These are phyloP conservation scores for Ascidia mentula DNA, from an alignment of 23 tunicate genomes.

Conservation along the genomic window DNA sequence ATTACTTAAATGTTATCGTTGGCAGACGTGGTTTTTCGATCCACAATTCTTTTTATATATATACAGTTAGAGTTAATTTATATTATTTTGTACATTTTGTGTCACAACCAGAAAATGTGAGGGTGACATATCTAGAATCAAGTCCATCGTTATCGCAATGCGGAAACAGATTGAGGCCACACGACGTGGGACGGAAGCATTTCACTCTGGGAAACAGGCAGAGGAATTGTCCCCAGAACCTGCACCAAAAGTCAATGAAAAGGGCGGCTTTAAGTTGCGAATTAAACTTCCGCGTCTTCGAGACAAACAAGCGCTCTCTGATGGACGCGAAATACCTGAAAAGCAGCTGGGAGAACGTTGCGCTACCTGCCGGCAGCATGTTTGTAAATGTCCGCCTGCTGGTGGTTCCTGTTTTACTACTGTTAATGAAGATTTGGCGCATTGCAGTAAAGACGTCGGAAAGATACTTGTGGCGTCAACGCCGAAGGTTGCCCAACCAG, in stretches of 20 bases:
- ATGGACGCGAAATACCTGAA: not conserved
- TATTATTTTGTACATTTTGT: too few species aligned
- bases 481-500: not conserved
- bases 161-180: not conserved
- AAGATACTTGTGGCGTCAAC: not conserved
- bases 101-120: not conserved
- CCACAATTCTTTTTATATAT: too few species aligned
- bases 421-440: not conserved
- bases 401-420: too few species aligned
- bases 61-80: too few species aligned
- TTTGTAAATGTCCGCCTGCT: not conserved
- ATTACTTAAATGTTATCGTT: too few species aligned
- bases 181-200: not conserved
- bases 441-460: not conserved
- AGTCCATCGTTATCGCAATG: not conserved
- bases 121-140: not conserved
- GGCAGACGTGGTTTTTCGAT: too few species aligned
- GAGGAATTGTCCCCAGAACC: not conserved
- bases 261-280: not conserved
- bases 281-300: not conserved
- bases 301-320: not conserved
- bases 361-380: not conserved
- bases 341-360: not conserved
- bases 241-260: not conserved
- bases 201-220: not conserved